phyloP scores from a whole-genome alignment of 2,113 vertebrate species.

The Turnix velox region DNA sequence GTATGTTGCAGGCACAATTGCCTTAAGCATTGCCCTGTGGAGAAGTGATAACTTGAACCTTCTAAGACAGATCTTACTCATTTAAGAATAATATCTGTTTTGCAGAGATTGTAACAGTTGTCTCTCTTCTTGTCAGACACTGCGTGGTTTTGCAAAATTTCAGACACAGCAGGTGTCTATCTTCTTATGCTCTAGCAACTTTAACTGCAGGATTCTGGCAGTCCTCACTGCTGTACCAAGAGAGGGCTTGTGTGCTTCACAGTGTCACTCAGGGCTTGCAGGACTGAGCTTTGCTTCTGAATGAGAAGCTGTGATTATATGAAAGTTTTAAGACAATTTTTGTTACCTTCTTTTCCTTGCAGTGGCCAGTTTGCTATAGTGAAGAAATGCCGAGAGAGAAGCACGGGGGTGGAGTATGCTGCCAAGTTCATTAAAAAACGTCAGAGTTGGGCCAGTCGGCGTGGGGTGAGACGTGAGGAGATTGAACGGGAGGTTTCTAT shows the following conservation, averaged over 20 bases:
- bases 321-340: background rate
- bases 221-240: background rate
- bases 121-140: background rate
- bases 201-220: background rate
- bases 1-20: background rate
- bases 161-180: background rate
- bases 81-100: background rate
- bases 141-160: background rate
- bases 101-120: background rate
- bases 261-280: background rate
- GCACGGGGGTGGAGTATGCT: conserved; percentile 79
- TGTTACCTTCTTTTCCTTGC: background rate
- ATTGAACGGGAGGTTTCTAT: conserved; percentile 92
- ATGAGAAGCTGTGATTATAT: background rate
- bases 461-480: conserved; percentile 87
- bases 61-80: background rate
- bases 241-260: background rate
- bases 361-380: conserved; percentile 98
- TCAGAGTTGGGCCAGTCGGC: conserved; percentile 83
- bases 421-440: conserved; percentile 98
- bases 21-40: background rate
- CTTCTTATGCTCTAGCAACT: background rate
- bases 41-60: background rate
- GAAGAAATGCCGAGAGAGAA: conserved; percentile 86
- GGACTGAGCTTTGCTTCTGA: background rate